Percentiles rank a stretch among this genome's conserved stretches.
phyloP scores from a whole-genome alignment of 2,888 invertebrate genomes.

The Heliconius ethilla region DNA sequence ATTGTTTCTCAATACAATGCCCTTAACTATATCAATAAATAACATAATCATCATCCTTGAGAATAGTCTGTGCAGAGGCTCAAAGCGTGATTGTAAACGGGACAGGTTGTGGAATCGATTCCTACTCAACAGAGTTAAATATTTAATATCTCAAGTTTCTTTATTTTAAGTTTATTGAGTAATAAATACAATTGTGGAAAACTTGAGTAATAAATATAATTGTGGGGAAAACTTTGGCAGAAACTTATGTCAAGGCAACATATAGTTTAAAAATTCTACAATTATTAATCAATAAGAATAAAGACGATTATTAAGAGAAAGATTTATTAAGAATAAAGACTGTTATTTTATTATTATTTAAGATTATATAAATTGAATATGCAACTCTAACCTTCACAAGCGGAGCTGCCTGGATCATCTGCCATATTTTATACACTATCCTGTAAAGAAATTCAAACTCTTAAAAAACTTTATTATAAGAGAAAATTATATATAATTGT shows the following conservation, averaged over 20 bases:
- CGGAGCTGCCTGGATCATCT: constrained; percentile 61
- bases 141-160: neutral
- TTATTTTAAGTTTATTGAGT: neutral
- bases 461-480: neutral
- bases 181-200: neutral
- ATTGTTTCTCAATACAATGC: too few species aligned
- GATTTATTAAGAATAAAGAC: too few species aligned
- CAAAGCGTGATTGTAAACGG: too few species aligned
- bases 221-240: too few species aligned
- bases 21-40: too few species aligned
- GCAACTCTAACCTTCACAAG: constrained; percentile 55
- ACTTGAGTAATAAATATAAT: too few species aligned
- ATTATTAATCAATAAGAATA: too few species aligned
- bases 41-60: neutral
- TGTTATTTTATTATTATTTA: neutral
- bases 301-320: too few species aligned
- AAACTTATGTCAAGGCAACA: too few species aligned
- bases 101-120: neutral
- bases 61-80: too few species aligned
- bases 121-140: neutral
- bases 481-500: too few species aligned
- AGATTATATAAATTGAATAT: neutral
- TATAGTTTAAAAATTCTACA: too few species aligned
- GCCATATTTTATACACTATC: constrained; percentile 54
- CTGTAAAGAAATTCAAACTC: constrained; percentile 32